These are phyloP conservation scores for Monopis laevigella DNA, from an alignment of 2,888 invertebrate genomes.

Conservation along the genomic window DNA sequence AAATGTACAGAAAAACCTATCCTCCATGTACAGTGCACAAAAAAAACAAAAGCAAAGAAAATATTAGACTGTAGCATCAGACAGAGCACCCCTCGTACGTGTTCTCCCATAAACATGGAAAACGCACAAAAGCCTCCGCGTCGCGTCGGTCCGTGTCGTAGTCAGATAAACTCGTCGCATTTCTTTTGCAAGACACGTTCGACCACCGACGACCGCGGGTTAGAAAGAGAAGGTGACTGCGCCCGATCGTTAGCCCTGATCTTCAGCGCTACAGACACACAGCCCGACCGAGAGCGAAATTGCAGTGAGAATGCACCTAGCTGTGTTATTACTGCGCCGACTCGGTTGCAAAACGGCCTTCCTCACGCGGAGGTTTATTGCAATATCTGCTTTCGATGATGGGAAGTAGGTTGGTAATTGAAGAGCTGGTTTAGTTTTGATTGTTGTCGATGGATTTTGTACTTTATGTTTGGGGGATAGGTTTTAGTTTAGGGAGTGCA, in stretches of 20 bases:
- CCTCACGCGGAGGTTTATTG: constrained; percentile 22
- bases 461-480: constrained; percentile 54
- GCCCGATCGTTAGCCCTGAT: constrained; percentile 67
- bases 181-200: constrained; percentile 53
- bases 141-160: constrained; percentile 52
- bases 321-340: constrained; percentile 56
- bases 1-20: constrained; percentile 7
- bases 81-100: constrained; percentile 62
- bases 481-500: constrained; percentile 45
- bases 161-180: constrained; percentile 64
- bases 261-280: constrained; percentile 68
- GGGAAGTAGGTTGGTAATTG: constrained; percentile 4
- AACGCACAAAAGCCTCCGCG: constrained; percentile 64
- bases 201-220: constrained; percentile 20
- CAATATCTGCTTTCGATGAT: constrained; percentile 1
- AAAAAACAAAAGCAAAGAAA: constrained; percentile 7
- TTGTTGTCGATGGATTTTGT: constrained; percentile 50
- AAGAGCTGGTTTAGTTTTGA: neutral
- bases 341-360: constrained; percentile 47
- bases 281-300: constrained; percentile 67
- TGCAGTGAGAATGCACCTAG: constrained; percentile 67
- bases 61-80: constrained; percentile 23
- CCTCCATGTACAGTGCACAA: constrained; percentile 1
- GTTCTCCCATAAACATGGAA: constrained; percentile 63
- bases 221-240: constrained; percentile 24